phyloP scores from a whole-genome alignment of 53 echinoderm and acorn worm genomes.

The Glandiceps talaboti region DNA sequence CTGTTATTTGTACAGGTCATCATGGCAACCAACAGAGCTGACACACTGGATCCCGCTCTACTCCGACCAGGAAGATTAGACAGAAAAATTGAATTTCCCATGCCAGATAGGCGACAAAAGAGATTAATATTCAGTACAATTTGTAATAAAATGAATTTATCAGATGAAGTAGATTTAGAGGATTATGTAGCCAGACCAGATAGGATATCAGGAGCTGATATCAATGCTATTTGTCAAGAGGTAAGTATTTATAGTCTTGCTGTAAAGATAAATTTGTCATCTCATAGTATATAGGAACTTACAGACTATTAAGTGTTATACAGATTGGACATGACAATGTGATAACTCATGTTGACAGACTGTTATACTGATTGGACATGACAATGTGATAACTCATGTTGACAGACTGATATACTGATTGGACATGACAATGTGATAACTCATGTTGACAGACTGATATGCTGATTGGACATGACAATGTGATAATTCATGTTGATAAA shows the following conservation, averaged over 20 bases:
- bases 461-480: too few species aligned
- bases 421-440: too few species aligned
- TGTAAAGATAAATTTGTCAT: background rate
- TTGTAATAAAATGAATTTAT: slow-evolving; percentile 91
- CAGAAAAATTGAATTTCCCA: slow-evolving; percentile 96
- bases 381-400: too few species aligned
- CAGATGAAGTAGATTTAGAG: slow-evolving; percentile 93
- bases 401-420: too few species aligned
- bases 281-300: background rate
- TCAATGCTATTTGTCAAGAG: slow-evolving; percentile 88
- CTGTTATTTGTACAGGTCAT: slow-evolving; percentile 42
- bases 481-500: too few species aligned
- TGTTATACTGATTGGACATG: too few species aligned
- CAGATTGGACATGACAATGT: too few species aligned
- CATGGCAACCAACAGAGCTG: slow-evolving; percentile 97
- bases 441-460: too few species aligned
- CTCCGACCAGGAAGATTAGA: slow-evolving; percentile 88
- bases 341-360: too few species aligned
- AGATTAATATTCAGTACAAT: slow-evolving; percentile 97
- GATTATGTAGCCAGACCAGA: slow-evolving; percentile 96
- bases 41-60: slow-evolving; percentile 93
- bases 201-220: slow-evolving; percentile 89
- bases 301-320: too few species aligned
- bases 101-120: slow-evolving; percentile 96
- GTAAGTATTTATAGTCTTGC: slow-evolving; percentile 18